phyloP scores from a whole-genome alignment of 2,888 invertebrate species.

The Synanthedon tipuliformis region DNA sequence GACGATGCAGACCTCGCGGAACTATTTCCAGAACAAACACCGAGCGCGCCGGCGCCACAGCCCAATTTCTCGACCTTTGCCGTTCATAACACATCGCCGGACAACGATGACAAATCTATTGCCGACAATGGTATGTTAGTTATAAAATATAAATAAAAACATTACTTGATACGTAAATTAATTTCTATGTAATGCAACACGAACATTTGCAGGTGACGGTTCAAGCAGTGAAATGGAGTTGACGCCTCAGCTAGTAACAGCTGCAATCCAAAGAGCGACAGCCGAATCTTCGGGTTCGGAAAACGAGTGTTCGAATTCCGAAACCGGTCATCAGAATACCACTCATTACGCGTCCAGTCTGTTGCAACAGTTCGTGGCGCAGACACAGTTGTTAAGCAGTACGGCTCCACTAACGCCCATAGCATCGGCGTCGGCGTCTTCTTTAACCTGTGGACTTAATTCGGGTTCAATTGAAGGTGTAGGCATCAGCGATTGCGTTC shows the following conservation, averaged over 20 bases:
- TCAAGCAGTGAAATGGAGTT: slow-evolving; percentile 83
- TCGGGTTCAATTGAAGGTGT: slow-evolving; percentile 41
- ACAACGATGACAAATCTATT: slow-evolving; percentile 61
- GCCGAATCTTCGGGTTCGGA: slow-evolving; percentile 78
- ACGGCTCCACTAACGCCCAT: slow-evolving; percentile 45
- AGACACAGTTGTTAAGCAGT: slow-evolving; percentile 77
- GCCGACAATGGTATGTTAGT: slow-evolving; percentile 54
- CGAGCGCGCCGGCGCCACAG: slow-evolving; percentile 69
- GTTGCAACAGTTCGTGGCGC: slow-evolving; percentile 84
- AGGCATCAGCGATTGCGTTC: slow-evolving; percentile 47
- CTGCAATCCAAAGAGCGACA: slow-evolving; percentile 80
- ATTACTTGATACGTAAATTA: background rate
- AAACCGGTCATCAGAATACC: slow-evolving; percentile 62
- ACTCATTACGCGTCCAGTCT: slow-evolving; percentile 79
- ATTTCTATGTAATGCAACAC: background rate
- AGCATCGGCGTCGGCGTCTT: slow-evolving; percentile 24
- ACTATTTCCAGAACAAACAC: slow-evolving; percentile 78
- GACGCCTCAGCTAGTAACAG: slow-evolving; percentile 79
- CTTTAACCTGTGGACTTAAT: slow-evolving; percentile 32
- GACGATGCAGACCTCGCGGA: slow-evolving; percentile 84
- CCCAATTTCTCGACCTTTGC: slow-evolving; percentile 69
- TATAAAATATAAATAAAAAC: background rate
- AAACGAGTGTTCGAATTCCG: slow-evolving; percentile 72
- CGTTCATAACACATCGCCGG: slow-evolving; percentile 46
- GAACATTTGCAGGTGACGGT: slow-evolving; percentile 57